A percentile compares a stretch with the other conserved stretches of the same genome.
phyloP scores from a whole-genome alignment of 2,888 invertebrate genomes.

The Neoascia interrupta region DNA sequence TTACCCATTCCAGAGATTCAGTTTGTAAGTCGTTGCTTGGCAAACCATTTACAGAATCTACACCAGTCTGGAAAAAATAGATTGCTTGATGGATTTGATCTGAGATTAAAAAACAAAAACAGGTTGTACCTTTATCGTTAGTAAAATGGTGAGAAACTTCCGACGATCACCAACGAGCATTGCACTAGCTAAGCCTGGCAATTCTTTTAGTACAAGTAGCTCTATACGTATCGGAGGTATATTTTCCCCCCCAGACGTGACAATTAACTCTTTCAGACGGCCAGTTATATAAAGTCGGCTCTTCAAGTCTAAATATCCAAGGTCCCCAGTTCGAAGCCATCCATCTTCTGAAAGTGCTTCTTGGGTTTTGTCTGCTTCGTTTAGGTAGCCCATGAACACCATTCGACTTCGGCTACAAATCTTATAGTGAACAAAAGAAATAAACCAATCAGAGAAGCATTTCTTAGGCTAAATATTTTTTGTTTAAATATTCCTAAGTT shows the following conservation, averaged over 20 bases:
- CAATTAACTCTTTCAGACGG: constrained; percentile 88
- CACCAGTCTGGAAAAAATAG: constrained; percentile 82
- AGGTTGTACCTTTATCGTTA: constrained; percentile 90
- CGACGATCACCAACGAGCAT: constrained; percentile 92
- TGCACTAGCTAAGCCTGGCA: constrained; percentile 89
- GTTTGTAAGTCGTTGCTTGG: constrained; percentile 85
- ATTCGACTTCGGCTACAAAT: constrained; percentile 91
- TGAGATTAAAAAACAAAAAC: no score
- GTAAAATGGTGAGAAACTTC: constrained; percentile 90
- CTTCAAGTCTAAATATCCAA: constrained; percentile 87
- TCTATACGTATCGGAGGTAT: constrained; percentile 92
- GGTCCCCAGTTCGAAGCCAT: constrained; percentile 92
- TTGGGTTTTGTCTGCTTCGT: constrained; percentile 84
- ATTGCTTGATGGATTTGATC: no score
- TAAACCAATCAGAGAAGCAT: neutral
- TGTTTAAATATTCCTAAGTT: no score
- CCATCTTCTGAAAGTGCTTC: constrained; percentile 88
- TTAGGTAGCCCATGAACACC: constrained; percentile 94
- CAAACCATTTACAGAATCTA: constrained; percentile 85
- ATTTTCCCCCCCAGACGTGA: constrained; percentile 97
- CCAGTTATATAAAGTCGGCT: constrained; percentile 88
- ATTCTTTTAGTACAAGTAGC: constrained; percentile 86
- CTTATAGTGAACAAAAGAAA: constrained; percentile 69
- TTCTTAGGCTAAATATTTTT: neutral
- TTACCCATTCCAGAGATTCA: constrained; percentile 86